Percentiles rank a stretch among this genome's conserved stretches.
Conservation (phyloP, 1,140 invertebrate genomes). For the Anthonomus grandis region DNA sequence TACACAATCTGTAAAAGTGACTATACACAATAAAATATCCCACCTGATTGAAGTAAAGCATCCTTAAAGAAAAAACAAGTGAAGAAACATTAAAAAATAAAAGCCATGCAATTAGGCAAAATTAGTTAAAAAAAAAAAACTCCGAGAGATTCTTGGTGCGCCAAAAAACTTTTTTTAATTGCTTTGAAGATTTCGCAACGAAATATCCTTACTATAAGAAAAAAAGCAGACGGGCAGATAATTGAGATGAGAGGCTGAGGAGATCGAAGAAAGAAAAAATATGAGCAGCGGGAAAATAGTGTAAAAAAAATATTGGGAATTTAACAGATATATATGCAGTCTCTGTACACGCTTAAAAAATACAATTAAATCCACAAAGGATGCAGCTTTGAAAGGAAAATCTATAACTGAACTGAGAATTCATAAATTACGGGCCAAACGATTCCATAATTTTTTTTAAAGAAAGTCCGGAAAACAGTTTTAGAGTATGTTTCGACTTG, state of each 20-base stretch:
- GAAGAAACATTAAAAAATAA: too few species aligned
- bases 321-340: background rate
- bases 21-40: background rate
- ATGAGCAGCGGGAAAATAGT: background rate
- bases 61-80: too few species aligned
- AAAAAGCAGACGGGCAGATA: background rate
- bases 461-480: background rate
- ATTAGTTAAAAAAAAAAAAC: background rate
- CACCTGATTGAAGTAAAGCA: background rate
- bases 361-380: background rate
- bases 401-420: background rate
- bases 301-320: background rate
- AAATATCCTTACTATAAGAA: background rate
- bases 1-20: too few species aligned
- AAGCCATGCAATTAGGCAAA: too few species aligned
- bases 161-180: background rate
- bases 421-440: background rate
- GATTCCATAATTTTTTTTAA: too few species aligned
- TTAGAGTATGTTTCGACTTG: background rate
- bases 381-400: background rate
- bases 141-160: background rate
- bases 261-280: background rate
- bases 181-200: background rate
- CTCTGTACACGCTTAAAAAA: background rate
- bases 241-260: background rate